Evolutionary conservation across 2,888 invertebrate genomes (phyloP), one percentile per base, ranked within the genome.

Genomic region (Seira musarum): DNA sequence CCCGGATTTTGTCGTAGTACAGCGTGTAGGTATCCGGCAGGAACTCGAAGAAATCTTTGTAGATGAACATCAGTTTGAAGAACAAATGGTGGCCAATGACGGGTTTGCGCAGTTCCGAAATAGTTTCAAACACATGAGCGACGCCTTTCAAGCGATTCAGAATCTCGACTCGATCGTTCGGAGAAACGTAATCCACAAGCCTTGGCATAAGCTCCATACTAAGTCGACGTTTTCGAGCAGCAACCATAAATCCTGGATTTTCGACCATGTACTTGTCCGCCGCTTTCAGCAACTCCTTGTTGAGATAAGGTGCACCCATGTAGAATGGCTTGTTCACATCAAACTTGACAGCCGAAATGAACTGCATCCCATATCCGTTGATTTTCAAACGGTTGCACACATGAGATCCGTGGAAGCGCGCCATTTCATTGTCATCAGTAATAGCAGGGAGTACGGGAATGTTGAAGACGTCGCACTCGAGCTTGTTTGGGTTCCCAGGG

Each of bases 41-140:
- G 72, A 63, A 76, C 17, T 75, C 74, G 2, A 83, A 63, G 63
- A 83, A 80, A 65, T 81, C 81, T 19, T 83, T 83, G 61, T 73
- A 80, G 8, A 83, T 25, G 22, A 81, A 57, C 8, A 80, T 69
- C 6, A 81, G 25, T 30, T 81, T 83, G 5, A 83, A 17, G 1
- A 81, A 46, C n/a, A 83, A 35, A 35, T 83, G 73, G 61, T 83
- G 83, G n/a, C 83, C 83, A 53, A 83, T 21, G 17, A 83, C 46
- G 10, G 83, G 81, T 53, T 66, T 25, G 19, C 69, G 71, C 22
- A 21, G 22, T 21, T 66, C 17, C 5, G 73, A 25, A 2, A 79
- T 70, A 0, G 57, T 66, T 40, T 83, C 81, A 67, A 83, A 70
- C 10, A 83, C 40, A 35, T 79, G 81, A 1, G 63, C 71, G n/a